These are phyloP conservation scores for Branchipolynoe longqiensis DNA, from an alignment of 2,888 invertebrate genomes.

Conservation along the genomic window DNA sequence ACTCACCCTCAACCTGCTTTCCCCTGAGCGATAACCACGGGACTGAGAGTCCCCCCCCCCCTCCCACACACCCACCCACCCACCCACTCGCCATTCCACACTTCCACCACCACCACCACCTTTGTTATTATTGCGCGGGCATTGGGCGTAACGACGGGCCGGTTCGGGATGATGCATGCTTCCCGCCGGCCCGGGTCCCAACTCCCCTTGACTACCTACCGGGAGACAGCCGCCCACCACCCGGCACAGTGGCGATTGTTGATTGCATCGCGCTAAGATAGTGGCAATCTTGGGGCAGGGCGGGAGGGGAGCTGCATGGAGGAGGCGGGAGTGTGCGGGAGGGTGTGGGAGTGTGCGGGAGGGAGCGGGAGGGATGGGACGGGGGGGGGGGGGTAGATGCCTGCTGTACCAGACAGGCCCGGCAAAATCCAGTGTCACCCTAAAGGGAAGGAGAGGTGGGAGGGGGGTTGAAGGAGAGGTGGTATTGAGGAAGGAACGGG, in stretches of 20 bases:
- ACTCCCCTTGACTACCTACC: not conserved
- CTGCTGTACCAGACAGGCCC: too few relatives aligned
- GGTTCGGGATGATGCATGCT: constrained; percentile 32
- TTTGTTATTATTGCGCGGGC: constrained; percentile 41
- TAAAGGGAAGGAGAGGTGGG: too few relatives aligned
- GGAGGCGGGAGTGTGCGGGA: not conserved
- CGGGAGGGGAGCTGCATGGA: not conserved
- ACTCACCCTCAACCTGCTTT: constrained; percentile 25
- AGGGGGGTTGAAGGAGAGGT: too few relatives aligned
- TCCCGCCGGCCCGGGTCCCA: not conserved
- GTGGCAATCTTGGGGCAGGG: constrained; percentile 24
- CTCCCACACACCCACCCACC: too few relatives aligned
- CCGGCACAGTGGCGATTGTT: constrained; percentile 21
- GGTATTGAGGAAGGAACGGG: too few relatives aligned
- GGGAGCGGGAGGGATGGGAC: too few relatives aligned
- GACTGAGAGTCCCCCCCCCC: constrained; percentile 12
- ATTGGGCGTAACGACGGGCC: not conserved
- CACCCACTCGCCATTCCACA: too few relatives aligned
- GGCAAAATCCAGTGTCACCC: too few relatives aligned
- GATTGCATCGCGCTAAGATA: constrained; percentile 39
- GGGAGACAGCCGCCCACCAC: not conserved
- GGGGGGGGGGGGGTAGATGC: too few relatives aligned
- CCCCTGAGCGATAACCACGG: constrained; percentile 5
- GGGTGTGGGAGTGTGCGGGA: too few relatives aligned
- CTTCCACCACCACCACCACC: too few relatives aligned